Conservation (phyloP, 2,113 vertebrate species). For the Brachypteracias leptosomus region DNA sequence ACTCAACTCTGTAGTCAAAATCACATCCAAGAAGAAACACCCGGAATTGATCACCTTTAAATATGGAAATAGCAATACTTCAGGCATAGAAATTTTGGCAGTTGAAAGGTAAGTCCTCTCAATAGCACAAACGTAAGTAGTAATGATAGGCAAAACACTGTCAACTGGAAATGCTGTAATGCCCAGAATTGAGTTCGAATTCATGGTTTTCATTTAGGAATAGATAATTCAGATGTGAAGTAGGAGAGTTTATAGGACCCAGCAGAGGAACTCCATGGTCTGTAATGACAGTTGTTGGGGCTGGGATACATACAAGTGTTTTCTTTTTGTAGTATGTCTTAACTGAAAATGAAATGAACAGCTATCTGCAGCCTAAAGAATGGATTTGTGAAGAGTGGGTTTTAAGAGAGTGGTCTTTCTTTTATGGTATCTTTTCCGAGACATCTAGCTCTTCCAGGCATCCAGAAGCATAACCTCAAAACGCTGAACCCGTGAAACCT, state of each 20-base stretch:
- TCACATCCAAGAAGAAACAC: conserved; percentile 99
- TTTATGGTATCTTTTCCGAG: background rate
- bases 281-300: background rate
- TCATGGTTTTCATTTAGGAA: background rate
- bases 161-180: background rate
- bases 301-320: background rate
- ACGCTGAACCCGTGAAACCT: background rate
- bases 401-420: background rate
- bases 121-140: background rate
- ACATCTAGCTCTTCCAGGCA: background rate
- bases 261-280: background rate
- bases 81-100: conserved; percentile 92
- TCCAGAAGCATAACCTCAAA: background rate
- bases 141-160: background rate
- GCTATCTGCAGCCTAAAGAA: background rate
- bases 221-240: background rate
- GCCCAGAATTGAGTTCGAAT: background rate
- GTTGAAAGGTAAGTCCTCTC: conserved; percentile 87
- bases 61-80: conserved; percentile 91
- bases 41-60: conserved; percentile 99
- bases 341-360: background rate
- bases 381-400: background rate
- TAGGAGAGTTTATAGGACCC: background rate
- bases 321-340: background rate
- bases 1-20: conserved; percentile 96